A percentile compares a stretch with the other conserved stretches of the same genome.
Evolutionary conservation across 2,888 invertebrate species (phyloP).

Genomic region (Spilarctia lutea): DNA sequence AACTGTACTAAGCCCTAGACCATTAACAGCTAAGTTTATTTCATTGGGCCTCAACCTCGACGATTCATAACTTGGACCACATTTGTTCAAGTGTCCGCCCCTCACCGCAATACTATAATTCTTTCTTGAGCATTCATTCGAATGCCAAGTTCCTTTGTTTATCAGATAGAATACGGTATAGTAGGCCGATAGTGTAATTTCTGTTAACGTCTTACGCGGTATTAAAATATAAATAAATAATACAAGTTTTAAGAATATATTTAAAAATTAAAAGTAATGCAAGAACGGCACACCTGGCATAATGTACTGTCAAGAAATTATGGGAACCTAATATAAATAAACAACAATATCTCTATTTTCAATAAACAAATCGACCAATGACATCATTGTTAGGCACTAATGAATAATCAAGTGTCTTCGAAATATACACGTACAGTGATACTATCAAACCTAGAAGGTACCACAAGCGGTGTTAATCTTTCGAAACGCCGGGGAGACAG

Average conservation of each 20-base stretch:
- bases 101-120: slow-evolving; percentile 4
- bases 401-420: too few relatives aligned
- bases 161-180: neutral
- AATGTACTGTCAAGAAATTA: neutral
- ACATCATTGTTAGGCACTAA: neutral
- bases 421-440: too few relatives aligned
- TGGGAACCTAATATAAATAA: neutral
- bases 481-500: too few relatives aligned
- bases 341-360: neutral
- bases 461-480: too few relatives aligned
- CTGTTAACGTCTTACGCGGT: neutral
- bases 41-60: neutral
- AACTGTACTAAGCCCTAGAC: neutral
- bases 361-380: neutral
- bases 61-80: neutral
- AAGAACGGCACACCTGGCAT: neutral
- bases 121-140: slow-evolving; percentile 1
- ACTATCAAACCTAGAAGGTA: too few relatives aligned
- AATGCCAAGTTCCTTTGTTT: neutral
- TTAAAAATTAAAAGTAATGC: neutral
- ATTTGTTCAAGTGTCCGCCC: neutral
- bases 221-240: neutral
- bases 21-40: neutral
- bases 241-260: neutral
- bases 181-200: neutral